Evolutionary conservation across 2,888 invertebrate genomes (phyloP).

Genomic region (Augiades crinisus): DNA sequence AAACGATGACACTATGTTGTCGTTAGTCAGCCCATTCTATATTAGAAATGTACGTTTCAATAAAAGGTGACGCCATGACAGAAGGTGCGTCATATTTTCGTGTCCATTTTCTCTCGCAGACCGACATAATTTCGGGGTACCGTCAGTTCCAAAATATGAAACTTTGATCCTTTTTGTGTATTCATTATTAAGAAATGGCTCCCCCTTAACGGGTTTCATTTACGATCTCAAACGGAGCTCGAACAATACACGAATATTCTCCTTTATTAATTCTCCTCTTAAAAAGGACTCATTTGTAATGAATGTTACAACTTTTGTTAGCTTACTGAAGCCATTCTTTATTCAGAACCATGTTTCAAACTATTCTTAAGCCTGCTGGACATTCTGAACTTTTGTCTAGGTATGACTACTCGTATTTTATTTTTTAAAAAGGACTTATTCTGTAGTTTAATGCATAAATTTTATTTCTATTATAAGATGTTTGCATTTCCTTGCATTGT

Average conservation of each 20-base stretch:
- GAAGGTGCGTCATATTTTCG: slow-evolving; percentile 6
- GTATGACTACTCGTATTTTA: slow-evolving; percentile 11
- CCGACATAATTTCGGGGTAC: neutral
- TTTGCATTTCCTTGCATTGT: slow-evolving; percentile 6
- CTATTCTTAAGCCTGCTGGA: slow-evolving; percentile 17
- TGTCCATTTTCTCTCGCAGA: slow-evolving; percentile 13
- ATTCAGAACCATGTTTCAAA: slow-evolving; percentile 21
- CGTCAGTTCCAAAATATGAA: slow-evolving; percentile 43
- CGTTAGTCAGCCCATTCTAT: slow-evolving; percentile 15
- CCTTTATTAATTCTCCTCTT: slow-evolving; percentile 50
- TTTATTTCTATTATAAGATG: slow-evolving; percentile 18
- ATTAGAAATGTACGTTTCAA: slow-evolving; percentile 24
- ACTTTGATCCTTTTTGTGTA: slow-evolving; percentile 60
- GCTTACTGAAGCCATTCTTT: slow-evolving; percentile 23
- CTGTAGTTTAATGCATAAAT: slow-evolving; percentile 23
- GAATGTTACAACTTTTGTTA: slow-evolving; percentile 21
- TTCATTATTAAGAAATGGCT: slow-evolving; percentile 55
- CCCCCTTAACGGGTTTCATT: slow-evolving; percentile 63
- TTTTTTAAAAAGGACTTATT: slow-evolving; percentile 10
- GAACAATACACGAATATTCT: slow-evolving; percentile 54
- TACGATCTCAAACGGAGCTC: slow-evolving; percentile 51
- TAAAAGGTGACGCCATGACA: slow-evolving; percentile 21
- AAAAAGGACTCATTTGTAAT: slow-evolving; percentile 36
- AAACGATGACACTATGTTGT: neutral
- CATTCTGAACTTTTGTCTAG: slow-evolving; percentile 24